These are phyloP conservation scores for Dreissena polymorpha DNA, from an alignment of 1,140 invertebrate genomes.

Conservation along the genomic window DNA sequence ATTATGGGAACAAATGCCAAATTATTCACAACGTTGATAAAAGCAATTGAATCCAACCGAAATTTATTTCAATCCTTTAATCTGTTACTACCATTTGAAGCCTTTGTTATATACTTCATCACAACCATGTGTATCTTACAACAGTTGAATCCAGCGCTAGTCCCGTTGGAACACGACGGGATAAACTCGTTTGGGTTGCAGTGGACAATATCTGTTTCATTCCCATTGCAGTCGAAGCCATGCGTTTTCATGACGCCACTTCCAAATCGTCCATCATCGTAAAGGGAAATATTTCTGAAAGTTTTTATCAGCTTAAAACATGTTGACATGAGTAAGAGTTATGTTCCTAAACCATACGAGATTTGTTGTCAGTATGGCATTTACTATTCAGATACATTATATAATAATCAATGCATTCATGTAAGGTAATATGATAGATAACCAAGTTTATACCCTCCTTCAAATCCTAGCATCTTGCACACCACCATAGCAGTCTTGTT, in stretches of 20 bases:
- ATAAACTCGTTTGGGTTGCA: neutral
- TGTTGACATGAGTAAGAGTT: neutral
- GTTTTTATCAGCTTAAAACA: neutral
- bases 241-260: neutral
- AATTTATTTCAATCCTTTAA: too few species aligned
- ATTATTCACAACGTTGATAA: too few species aligned
- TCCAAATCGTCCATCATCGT: conserved; percentile 6
- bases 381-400: neutral
- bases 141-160: conserved; percentile 30
- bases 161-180: neutral
- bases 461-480: conserved; percentile 33
- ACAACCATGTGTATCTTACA: conserved; percentile 3
- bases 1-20: too few species aligned
- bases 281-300: conserved; percentile 11
- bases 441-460: conserved; percentile 3
- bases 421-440: neutral
- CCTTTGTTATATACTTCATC: too few species aligned
- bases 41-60: too few species aligned
- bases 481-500: conserved; percentile 8
- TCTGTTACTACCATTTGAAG: too few species aligned
- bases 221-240: conserved; percentile 3
- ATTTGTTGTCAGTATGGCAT: neutral
- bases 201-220: conserved; percentile 30
- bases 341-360: neutral
- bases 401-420: neutral